Percentiles rank a stretch among this genome's conserved stretches.
Evolutionary conservation across 2,888 invertebrate genomes (phyloP).

Genomic region (Molanna angustata): DNA sequence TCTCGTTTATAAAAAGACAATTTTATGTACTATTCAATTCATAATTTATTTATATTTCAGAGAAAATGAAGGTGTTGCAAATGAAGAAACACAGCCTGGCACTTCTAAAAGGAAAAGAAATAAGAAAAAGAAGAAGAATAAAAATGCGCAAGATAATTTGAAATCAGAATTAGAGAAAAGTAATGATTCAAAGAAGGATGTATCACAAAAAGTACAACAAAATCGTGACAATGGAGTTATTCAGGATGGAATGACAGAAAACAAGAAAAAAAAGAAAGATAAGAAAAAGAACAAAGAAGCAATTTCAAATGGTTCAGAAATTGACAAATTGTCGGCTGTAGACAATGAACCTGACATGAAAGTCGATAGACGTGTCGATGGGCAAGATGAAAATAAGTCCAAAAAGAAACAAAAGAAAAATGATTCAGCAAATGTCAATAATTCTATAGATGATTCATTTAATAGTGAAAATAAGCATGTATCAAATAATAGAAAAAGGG

Average conservation of each 20-base stretch:
- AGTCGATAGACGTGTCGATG: slow-evolving; percentile 38
- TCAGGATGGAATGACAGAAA: neutral
- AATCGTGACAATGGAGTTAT: neutral
- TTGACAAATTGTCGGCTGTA: neutral
- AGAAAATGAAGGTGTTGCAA: slow-evolving; percentile 17
- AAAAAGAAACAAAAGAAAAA: slow-evolving; percentile 44
- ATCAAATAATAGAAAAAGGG: slow-evolving; percentile 9
- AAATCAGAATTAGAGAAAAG: slow-evolving; percentile 39
- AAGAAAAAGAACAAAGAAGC: slow-evolving; percentile 32
- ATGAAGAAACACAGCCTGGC: slow-evolving; percentile 4
- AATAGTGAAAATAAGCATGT: neutral
- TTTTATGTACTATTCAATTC: no score
- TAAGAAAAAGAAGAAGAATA: slow-evolving; percentile 7
- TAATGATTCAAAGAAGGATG: neutral
- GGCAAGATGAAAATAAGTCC: slow-evolving; percentile 37
- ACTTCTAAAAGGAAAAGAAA: neutral
- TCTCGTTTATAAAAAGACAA: no score
- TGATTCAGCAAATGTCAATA: slow-evolving; percentile 1
- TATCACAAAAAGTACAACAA: neutral
- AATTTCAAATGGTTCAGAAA: neutral
- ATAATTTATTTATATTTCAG: slow-evolving; percentile 14
- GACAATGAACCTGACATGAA: slow-evolving; percentile 10
- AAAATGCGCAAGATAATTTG: slow-evolving; percentile 20
- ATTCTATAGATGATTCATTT: neutral
- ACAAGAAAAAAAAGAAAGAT: slow-evolving; percentile 25